Evolutionary conservation across 2,888 invertebrate species (phyloP).

Genomic region (Ophraella communa): DNA sequence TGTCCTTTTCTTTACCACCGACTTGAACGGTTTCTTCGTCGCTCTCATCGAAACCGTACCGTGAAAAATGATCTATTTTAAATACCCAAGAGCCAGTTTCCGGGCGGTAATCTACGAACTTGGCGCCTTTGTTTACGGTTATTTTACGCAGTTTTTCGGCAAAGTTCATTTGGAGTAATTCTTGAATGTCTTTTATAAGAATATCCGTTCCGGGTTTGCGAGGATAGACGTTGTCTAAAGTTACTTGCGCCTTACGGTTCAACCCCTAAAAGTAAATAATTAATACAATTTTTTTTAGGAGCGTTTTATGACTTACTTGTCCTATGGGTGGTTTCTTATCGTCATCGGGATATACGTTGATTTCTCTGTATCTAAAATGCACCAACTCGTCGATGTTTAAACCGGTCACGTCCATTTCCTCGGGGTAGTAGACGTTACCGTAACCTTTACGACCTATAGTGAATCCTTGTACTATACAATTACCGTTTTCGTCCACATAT

Average conservation of each 20-base stretch:
- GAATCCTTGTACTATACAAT: constrained; percentile 84
- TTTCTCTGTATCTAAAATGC: constrained; percentile 91
- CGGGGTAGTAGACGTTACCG: constrained; percentile 88
- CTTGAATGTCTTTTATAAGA: constrained; percentile 81
- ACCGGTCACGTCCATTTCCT: constrained; percentile 82
- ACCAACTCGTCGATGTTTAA: constrained; percentile 89
- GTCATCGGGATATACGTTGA: constrained; percentile 93
- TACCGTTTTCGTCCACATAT: constrained; percentile 75
- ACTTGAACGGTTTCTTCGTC: constrained; percentile 71
- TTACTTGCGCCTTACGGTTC: constrained; percentile 90
- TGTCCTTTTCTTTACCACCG: constrained; percentile 14
- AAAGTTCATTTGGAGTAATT: constrained; percentile 81
- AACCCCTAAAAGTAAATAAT: constrained; percentile 64
- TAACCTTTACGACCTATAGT: constrained; percentile 89
- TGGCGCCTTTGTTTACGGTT: constrained; percentile 85
- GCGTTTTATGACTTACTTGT: constrained; percentile 48
- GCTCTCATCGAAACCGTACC: constrained; percentile 85
- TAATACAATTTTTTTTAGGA: not conserved
- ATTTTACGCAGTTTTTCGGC: constrained; percentile 83
- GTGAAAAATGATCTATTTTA: constrained; percentile 92
- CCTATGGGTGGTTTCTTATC: constrained; percentile 87
- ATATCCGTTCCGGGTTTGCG: constrained; percentile 81
- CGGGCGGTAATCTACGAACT: constrained; percentile 93
- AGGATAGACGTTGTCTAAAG: constrained; percentile 94
- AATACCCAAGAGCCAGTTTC: constrained; percentile 98